phyloP scores from a whole-genome alignment of 2,888 invertebrate species.

The Ennomos fuscantarius region DNA sequence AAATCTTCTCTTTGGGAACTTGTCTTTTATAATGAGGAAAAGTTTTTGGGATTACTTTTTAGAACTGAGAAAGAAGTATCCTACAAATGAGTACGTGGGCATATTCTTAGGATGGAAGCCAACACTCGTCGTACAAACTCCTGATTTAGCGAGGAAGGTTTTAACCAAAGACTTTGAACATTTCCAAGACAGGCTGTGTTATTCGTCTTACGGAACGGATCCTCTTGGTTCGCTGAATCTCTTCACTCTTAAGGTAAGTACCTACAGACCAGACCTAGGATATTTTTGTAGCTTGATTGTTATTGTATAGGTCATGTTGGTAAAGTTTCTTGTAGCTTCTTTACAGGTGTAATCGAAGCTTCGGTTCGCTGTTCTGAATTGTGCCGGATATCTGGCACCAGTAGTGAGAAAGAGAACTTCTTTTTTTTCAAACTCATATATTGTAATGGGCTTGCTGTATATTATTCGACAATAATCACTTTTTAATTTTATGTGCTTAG shows the following conservation, averaged over 20 bases:
- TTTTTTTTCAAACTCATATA: too few species aligned
- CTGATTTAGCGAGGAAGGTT: conserved; percentile 60
- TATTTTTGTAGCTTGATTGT: too few species aligned
- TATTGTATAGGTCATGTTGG: too few species aligned
- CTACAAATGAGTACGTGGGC: conserved; percentile 56
- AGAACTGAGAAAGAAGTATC: conserved; percentile 50
- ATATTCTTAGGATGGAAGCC: conserved; percentile 64
- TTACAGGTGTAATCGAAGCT: too few species aligned
- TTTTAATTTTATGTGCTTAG: too few species aligned
- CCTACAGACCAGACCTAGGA: neutral
- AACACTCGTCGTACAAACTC: conserved; percentile 60
- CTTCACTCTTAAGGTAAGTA: conserved; percentile 64
- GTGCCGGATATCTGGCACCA: too few species aligned
- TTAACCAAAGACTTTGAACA: conserved; percentile 60
- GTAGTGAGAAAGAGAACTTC: too few species aligned
- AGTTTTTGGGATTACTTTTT: conserved; percentile 59
- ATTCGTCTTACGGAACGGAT: conserved; percentile 53
- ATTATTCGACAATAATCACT: too few species aligned
- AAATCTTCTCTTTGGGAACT: conserved; percentile 55
- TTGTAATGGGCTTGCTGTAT: too few species aligned
- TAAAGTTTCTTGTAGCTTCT: too few species aligned
- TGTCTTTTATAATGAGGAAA: conserved; percentile 62
- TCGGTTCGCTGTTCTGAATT: too few species aligned
- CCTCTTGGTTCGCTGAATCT: conserved; percentile 67
- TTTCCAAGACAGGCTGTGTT: conserved; percentile 62